phyloP scores from a whole-genome alignment of 2,888 invertebrate genomes.

The Drosophila buzzatii region DNA sequence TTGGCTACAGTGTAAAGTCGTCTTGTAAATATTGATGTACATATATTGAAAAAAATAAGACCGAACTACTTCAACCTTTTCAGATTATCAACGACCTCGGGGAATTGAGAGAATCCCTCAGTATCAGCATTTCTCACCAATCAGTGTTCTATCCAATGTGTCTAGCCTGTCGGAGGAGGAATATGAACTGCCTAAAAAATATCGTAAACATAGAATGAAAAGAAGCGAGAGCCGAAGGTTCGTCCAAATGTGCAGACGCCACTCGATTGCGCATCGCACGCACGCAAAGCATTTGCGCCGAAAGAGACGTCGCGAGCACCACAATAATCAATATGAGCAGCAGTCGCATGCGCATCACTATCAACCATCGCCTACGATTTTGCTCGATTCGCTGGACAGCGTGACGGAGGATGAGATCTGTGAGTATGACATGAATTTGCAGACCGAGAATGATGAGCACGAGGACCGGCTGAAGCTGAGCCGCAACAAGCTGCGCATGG shows the following conservation, averaged over 20 bases:
- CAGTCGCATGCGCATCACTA: slow-evolving; percentile 14
- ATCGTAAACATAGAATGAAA: slow-evolving; percentile 44
- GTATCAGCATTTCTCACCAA: slow-evolving; percentile 47
- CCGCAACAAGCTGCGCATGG: slow-evolving; percentile 78
- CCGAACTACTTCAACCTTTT: neutral
- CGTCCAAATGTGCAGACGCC: slow-evolving; percentile 12
- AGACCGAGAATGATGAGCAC: slow-evolving; percentile 43
- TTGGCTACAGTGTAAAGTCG: neutral
- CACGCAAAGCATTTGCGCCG: slow-evolving; percentile 6
- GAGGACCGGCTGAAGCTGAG: slow-evolving; percentile 63
- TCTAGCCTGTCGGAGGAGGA: slow-evolving; percentile 56
- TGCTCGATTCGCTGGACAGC: slow-evolving; percentile 58
- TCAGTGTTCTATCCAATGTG: slow-evolving; percentile 60
- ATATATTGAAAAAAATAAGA: neutral
- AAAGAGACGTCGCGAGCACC: slow-evolving; percentile 44
- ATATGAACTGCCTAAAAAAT: slow-evolving; percentile 43
- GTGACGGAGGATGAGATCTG: slow-evolving; percentile 54
- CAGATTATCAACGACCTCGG: slow-evolving; percentile 52
- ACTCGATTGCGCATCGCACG: slow-evolving; percentile 11
- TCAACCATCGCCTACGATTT: slow-evolving; percentile 40
- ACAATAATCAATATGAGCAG: slow-evolving; percentile 26
- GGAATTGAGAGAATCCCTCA: slow-evolving; percentile 19
- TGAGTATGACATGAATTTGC: slow-evolving; percentile 51
- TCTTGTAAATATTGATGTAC: no score
- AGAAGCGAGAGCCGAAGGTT: slow-evolving; percentile 30